These are phyloP conservation scores for Spheniscus humboldti DNA, from an alignment of 2,797 vertebrate species.

Conservation along the genomic window DNA sequence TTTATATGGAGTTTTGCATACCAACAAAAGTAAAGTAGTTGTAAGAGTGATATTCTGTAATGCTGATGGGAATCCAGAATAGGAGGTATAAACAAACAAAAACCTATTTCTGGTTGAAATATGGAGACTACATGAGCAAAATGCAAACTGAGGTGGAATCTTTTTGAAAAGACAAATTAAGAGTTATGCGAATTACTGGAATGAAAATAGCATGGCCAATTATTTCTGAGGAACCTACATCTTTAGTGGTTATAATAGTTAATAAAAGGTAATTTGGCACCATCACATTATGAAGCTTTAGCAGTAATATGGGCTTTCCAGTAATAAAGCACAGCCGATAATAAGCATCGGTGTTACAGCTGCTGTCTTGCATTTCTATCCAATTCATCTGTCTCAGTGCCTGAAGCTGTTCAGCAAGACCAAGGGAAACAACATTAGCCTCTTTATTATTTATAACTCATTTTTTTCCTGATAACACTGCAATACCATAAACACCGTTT, in stretches of 20 bases:
- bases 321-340: conserved; percentile 47
- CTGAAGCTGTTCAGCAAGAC: conserved; percentile 72
- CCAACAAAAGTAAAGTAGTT: not conserved
- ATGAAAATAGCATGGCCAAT: not conserved
- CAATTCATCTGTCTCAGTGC: conserved; percentile 67
- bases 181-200: not conserved
- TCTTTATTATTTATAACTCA: conserved; percentile 86
- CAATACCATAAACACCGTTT: conserved; percentile 85
- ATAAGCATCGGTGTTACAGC: conserved; percentile 54
- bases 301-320: conserved; percentile 17
- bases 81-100: not conserved
- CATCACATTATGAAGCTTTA: not conserved
- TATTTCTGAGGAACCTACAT: not conserved
- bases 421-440: conserved; percentile 72
- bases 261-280: conserved; percentile 12
- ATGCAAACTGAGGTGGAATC: not conserved
- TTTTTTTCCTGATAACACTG: conserved; percentile 78
- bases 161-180: not conserved
- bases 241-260: conserved; percentile 9
- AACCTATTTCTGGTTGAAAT: not conserved
- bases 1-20: not conserved
- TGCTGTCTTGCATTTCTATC: conserved; percentile 59
- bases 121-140: not conserved
- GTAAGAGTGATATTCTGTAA: not conserved
- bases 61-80: not conserved